phyloP scores from a whole-genome alignment of 2,113 vertebrate species.

The Pleuronectes platessa region DNA sequence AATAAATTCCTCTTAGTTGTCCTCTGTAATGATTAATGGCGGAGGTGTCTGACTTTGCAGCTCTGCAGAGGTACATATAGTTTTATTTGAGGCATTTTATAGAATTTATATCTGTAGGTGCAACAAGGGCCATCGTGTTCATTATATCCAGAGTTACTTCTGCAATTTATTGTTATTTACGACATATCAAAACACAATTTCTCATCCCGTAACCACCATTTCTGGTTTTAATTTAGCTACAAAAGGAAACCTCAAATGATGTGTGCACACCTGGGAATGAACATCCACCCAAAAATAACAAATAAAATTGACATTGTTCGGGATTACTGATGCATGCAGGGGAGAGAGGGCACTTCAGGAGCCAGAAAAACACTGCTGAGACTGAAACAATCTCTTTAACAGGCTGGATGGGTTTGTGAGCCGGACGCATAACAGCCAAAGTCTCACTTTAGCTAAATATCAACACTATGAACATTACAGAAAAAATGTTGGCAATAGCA shows the following conservation, averaged over 20 bases:
- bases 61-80: slow-evolving; percentile 35
- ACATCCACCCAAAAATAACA: slow-evolving; percentile 41
- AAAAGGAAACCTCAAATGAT: slow-evolving; percentile 40
- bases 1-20: slow-evolving; percentile 55
- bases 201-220: slow-evolving; percentile 3
- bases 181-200: slow-evolving; percentile 1
- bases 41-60: slow-evolving; percentile 43
- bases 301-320: slow-evolving; percentile 8
- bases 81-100: slow-evolving; percentile 40
- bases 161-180: background rate
- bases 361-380: slow-evolving; percentile 34
- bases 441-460: background rate
- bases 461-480: slow-evolving; percentile 4
- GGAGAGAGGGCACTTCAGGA: slow-evolving; percentile 36
- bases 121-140: slow-evolving; percentile 10
- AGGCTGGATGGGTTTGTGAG: slow-evolving; percentile 25
- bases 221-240: slow-evolving; percentile 11
- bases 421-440: slow-evolving; percentile 18
- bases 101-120: slow-evolving; percentile 27
- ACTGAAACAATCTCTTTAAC: slow-evolving; percentile 34
- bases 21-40: slow-evolving; percentile 57
- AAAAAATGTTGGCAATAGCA: slow-evolving; percentile 7
- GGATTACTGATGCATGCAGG: slow-evolving; percentile 11
- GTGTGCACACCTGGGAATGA: slow-evolving; percentile 52
- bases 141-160: slow-evolving; percentile 15